Base-by-base conservation (phyloP, 2,113 vertebrate species). In the Struthidea cinerea region DNA sequence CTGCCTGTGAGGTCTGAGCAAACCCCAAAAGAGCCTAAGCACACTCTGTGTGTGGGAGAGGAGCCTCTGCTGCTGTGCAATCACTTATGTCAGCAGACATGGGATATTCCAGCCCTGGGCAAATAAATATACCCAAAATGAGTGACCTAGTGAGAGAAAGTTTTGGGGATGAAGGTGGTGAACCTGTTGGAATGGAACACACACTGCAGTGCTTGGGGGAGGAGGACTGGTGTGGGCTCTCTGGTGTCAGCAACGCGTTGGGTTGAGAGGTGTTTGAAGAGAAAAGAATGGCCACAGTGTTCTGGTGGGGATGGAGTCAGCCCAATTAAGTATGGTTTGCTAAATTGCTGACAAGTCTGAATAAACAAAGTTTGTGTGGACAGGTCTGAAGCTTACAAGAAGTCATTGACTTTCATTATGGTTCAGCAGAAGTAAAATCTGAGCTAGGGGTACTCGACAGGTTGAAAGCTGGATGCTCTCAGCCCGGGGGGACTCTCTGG, bases 1-100 rank as follows among this genome's bases (percentile, higher is more conserved):
- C 97, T 97, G 92, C 91, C 84, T 97, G 96, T 89, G 97, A 95
- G 97, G 97, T 97, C 97, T 76, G 49, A 65, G 73, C 85, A 95
- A 94, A 73, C 61, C 89, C 89, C 90, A 27, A 64, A 69, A 55
- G 86, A 94, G 71, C 75, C 95, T 57, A 23, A 93, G 89, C 84
- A 90, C 41, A 69, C 53, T 80, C 81, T 76, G 86, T 21, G 9
- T 89, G 94, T 60, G 94, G 94, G 91, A 94, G 80, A 92, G 61
- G 59, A 95, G 89, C 76, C 68, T 52, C 28, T 18, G 86, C 84
- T 86, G 89, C 92, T 0, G n/a, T 75, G 70, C 70, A 76, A 3
- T 74, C 90, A 60, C 53, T 84, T 49, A 28, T 84, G 93, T 84
- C 94, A 89, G 86, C 84, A 90, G 70, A 63, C 67, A 55, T 0